phyloP scores from a whole-genome alignment of 2,797 vertebrate genomes.

The Falco concolor region DNA sequence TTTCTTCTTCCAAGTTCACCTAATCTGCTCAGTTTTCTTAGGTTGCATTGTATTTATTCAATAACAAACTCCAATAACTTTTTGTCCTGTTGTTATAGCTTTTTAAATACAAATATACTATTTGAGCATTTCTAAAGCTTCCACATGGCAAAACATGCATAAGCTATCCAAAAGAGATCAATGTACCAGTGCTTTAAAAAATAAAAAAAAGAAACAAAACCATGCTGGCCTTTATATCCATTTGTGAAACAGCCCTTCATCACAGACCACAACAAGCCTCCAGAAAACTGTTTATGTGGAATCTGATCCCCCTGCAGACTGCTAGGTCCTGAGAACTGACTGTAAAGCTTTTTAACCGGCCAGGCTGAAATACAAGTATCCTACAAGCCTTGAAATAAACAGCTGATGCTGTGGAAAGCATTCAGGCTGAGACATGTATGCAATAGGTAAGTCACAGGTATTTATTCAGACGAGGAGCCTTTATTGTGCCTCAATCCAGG shows the following conservation, averaged over 20 bases:
- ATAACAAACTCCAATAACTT: background rate
- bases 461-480: background rate
- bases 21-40: background rate
- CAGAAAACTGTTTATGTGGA: accelerated
- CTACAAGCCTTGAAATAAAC: background rate
- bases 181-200: background rate
- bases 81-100: background rate
- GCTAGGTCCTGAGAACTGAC: background rate
- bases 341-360: background rate
- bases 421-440: background rate
- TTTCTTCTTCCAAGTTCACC: background rate
- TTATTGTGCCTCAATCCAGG: background rate
- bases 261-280: background rate
- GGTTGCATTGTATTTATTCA: background rate
- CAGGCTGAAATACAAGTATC: background rate
- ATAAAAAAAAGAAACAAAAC: too few species aligned
- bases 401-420: background rate
- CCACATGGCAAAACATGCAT: background rate
- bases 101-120: background rate
- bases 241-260: background rate
- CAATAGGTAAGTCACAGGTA: background rate
- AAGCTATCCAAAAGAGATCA: background rate
- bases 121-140: background rate
- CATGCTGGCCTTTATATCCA: background rate
- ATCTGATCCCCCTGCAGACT: background rate